phyloP scores from a whole-genome alignment of 2,113 vertebrate species.

The Anthoscopus minutus region DNA sequence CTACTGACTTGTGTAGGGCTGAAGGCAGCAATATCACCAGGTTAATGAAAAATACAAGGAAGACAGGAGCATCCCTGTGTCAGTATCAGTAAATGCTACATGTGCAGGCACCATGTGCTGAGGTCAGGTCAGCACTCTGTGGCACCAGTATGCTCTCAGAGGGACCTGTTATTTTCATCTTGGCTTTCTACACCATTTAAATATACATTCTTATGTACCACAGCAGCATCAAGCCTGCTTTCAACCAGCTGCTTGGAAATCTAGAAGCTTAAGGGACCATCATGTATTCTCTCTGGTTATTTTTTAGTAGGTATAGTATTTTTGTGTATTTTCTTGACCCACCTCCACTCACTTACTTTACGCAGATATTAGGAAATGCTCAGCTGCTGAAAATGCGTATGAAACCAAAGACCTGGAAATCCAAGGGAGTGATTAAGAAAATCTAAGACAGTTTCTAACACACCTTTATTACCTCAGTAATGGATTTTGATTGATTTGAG shows the following conservation, averaged over 20 bases:
- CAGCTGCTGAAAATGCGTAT: background rate
- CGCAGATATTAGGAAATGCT: background rate
- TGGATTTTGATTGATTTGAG: constrained; percentile 16
- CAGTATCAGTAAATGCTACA: rapidly evolving
- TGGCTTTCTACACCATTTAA: background rate
- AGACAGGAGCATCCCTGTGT: background rate
- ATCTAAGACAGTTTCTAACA: background rate
- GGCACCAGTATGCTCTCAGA: background rate
- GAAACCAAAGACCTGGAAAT: background rate
- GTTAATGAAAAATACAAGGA: background rate
- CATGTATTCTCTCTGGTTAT: too few species aligned
- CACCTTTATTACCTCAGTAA: background rate
- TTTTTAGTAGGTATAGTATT: too few species aligned
- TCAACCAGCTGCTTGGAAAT: background rate
- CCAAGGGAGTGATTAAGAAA: constrained; percentile 13
- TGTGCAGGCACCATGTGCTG: background rate
- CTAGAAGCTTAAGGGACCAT: too few species aligned
- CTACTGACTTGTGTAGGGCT: background rate
- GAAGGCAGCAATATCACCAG: background rate
- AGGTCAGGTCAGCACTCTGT: background rate
- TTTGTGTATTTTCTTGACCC: background rate
- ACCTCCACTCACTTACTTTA: background rate
- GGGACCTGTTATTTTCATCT: background rate
- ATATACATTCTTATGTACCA: background rate
- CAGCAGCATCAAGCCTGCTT: background rate